Conservation (phyloP, 2,888 invertebrate species). For the Drosophila differens region DNA sequence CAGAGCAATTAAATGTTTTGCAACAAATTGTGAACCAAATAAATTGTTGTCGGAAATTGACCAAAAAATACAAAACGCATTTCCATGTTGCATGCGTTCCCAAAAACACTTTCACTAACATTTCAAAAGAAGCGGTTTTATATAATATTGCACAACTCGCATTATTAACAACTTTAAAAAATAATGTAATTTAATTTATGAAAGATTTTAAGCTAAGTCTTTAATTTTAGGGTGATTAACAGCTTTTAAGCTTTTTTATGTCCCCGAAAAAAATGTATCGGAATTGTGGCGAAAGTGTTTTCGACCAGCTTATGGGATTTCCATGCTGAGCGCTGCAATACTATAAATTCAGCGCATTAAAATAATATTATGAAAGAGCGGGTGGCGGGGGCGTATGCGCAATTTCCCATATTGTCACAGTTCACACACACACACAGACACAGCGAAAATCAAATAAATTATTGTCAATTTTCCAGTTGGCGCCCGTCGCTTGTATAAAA, state of each 20-base stretch:
- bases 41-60: constrained; percentile 70
- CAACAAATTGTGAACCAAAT: constrained; percentile 73
- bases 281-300: constrained; percentile 50
- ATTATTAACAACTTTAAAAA: background rate
- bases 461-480: constrained; percentile 82
- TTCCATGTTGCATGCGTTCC: constrained; percentile 33
- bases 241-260: background rate
- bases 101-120: constrained; percentile 13
- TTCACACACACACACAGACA: constrained; percentile 6
- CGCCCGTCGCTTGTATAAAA: constrained; percentile 44
- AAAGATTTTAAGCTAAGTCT: background rate
- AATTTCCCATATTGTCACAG: constrained; percentile 49
- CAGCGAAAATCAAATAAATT: constrained; percentile 73
- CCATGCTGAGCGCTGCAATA: constrained; percentile 27
- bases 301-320: constrained; percentile 34
- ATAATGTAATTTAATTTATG: background rate
- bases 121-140: background rate
- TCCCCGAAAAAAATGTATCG: constrained; percentile 5
- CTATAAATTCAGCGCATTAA: constrained; percentile 76
- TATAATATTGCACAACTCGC: background rate
- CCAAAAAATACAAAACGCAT: constrained; percentile 45
- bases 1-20: constrained; percentile 79
- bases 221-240: background rate
- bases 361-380: constrained; percentile 64
- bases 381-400: constrained; percentile 37